Evolutionary conservation across 2,888 invertebrate species (phyloP).

Genomic region (Subacronicta megacephala): DNA sequence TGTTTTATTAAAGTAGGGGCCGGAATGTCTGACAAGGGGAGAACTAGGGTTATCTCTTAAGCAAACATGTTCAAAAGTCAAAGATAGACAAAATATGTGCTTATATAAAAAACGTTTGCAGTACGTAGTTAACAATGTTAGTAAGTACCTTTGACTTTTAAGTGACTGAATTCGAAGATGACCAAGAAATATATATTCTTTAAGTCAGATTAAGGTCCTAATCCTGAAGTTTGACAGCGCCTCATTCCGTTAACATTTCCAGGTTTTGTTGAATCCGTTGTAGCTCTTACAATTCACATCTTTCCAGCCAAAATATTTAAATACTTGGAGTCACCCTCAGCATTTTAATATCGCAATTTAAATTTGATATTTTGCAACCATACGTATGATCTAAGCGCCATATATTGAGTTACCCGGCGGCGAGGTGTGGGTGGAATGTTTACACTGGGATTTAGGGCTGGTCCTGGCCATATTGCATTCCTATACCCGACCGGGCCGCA

Average conservation of each 20-base stretch:
- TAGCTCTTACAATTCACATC: not conserved
- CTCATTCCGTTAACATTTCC: not conserved
- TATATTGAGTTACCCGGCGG: slow-evolving; percentile 77
- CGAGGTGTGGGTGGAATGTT: slow-evolving; percentile 81
- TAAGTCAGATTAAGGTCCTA: too few species aligned
- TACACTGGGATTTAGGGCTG: slow-evolving; percentile 79
- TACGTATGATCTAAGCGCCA: slow-evolving; percentile 59
- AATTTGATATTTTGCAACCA: slow-evolving; percentile 56
- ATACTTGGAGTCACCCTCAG: not conserved
- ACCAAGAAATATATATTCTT: too few species aligned
- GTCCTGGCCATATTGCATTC: slow-evolving; percentile 80
- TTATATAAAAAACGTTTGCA: not conserved
- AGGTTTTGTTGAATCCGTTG: not conserved
- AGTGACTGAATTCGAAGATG: too few species aligned
- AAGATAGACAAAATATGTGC: slow-evolving; percentile 7
- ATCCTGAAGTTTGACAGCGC: too few species aligned
- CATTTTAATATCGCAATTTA: slow-evolving; percentile 6
- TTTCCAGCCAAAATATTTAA: not conserved
- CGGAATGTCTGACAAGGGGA: slow-evolving; percentile 73
- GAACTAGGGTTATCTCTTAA: slow-evolving; percentile 76
- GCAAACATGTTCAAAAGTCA: slow-evolving; percentile 34
- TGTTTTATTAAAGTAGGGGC: slow-evolving; percentile 89
- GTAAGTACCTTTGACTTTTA: too few species aligned
- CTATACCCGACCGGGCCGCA: slow-evolving; percentile 63
- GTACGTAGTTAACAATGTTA: too few species aligned